Evolutionary conservation across 2,113 vertebrate genomes (phyloP).

Genomic region (Istiophorus platypterus): DNA sequence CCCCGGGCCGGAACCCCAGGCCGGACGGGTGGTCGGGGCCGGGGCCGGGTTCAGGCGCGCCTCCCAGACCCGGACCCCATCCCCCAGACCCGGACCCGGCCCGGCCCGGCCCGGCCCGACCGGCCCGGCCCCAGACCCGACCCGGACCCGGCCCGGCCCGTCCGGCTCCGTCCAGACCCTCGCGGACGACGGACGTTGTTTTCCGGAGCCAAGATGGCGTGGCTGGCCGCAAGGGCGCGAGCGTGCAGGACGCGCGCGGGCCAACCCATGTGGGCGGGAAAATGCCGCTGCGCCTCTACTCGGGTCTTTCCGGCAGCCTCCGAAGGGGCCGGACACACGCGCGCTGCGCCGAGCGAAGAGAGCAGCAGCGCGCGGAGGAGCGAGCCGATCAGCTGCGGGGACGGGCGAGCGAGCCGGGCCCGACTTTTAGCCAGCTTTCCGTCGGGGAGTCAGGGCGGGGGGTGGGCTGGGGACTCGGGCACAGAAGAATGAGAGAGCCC

Average conservation of each 20-base stretch:
- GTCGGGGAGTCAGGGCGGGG: slow-evolving; percentile 29
- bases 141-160: not conserved
- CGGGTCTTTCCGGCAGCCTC: slow-evolving; percentile 45
- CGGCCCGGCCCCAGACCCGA: no score
- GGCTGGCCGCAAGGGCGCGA: slow-evolving; percentile 27
- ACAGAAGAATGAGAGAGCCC: slow-evolving; percentile 77
- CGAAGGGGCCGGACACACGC: slow-evolving; percentile 27
- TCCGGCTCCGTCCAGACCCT: not conserved
- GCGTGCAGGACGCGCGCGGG: slow-evolving; percentile 25
- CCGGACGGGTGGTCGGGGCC: no score
- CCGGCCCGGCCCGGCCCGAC: no score
- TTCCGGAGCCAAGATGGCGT: slow-evolving; percentile 70
- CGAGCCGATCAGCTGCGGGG: slow-evolving; percentile 6
- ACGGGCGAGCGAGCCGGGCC: slow-evolving; percentile 9
- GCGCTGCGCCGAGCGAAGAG: slow-evolving; percentile 30
- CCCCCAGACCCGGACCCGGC: no score
- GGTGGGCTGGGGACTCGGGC: slow-evolving; percentile 30
- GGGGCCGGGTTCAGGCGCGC: no score
- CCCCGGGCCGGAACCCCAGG: no score
- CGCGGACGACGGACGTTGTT: slow-evolving; percentile 34
- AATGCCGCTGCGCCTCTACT: slow-evolving; percentile 62
- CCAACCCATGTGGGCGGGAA: slow-evolving; percentile 66
- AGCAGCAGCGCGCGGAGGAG: not conserved
- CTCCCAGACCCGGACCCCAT: no score
- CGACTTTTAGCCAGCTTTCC: slow-evolving; percentile 10